Base-by-base conservation (phyloP, 2,113 vertebrate species). In the Myxocyprinus asiaticus region DNA sequence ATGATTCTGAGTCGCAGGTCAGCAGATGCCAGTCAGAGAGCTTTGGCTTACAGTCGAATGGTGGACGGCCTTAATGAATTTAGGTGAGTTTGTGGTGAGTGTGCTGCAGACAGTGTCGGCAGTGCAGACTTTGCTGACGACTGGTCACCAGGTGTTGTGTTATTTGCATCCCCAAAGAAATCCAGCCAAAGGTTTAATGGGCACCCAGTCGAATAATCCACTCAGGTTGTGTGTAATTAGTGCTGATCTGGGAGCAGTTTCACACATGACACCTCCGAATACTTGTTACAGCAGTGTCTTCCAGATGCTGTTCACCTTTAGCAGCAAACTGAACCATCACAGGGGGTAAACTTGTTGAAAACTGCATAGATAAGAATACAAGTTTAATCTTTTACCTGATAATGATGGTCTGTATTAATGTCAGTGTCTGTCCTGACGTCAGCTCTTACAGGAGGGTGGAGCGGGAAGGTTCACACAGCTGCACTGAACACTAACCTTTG, bases 1-100 rank as follows among this genome's bases (percentile, higher is more conserved):
- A 98, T 99, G 97, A 99, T 98, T 94, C 96, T 97, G 94, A 97
- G 96, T 84, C 95, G 96, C 9, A 92, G 96, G 89, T 97, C 97
- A 89, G 92, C 95, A 89, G 98, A 99, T 89, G 91, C 95, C 89
- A 97, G 94, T 81, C 97, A 98, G 86, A 93, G 96, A 84, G 96
- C 94, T 82, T 87, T 97, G 93, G 96, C 96, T 0, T 97, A 98
- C 89, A 97, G 93, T 90, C 95, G 95, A 43, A 99, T 99, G 87
- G 91, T 98, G 83, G 98, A 99, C 50, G 96, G 97, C 68, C 93
- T 99, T n/a, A 98, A 96, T 87, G 96, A 98, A 82, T 99, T 99
- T 92, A 96, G 97, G 98, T 99, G 90, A 84, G 88, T 50, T 45
- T 72, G 69, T 33, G 50, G 65, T 61, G 47, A 67, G 42, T 10